Evolutionary conservation across 2,888 invertebrate species (phyloP).

Genomic region (Meteorus colon): DNA sequence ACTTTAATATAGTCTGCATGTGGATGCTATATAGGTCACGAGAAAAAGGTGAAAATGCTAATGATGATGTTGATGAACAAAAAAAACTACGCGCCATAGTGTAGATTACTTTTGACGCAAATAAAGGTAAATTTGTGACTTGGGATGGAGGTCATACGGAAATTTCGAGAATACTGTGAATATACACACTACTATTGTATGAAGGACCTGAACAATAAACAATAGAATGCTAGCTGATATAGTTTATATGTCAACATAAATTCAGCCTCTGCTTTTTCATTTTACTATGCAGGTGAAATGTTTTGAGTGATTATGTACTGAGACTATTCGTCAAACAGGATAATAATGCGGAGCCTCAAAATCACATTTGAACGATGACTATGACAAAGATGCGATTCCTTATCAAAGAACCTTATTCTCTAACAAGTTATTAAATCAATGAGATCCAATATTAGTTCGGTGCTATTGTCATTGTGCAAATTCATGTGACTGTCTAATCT

Average conservation of each 20-base stretch:
- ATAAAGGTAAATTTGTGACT: background rate
- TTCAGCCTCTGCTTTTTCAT: constrained; percentile 48
- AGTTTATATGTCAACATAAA: constrained; percentile 60
- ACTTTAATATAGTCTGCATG: background rate
- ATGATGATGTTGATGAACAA: background rate
- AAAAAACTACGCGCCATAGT: constrained; percentile 10
- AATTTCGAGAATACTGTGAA: constrained; percentile 61
- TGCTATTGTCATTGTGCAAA: no score
- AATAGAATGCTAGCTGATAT: constrained; percentile 56
- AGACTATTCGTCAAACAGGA: no score
- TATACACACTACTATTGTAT: constrained; percentile 47
- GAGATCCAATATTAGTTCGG: no score
- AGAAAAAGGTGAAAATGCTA: background rate
- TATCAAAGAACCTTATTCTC: no score
- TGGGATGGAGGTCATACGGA: constrained; percentile 54
- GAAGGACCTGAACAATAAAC: constrained; percentile 68
- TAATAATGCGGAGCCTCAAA: no score
- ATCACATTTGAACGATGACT: no score
- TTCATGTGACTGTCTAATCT: no score
- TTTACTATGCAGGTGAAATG: background rate
- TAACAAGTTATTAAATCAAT: no score
- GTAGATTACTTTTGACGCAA: background rate
- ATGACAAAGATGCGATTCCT: no score
- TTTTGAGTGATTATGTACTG: no score
- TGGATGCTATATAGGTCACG: background rate